phyloP scores from a whole-genome alignment of 2,113 vertebrate species.

The Willisornis vidua region DNA sequence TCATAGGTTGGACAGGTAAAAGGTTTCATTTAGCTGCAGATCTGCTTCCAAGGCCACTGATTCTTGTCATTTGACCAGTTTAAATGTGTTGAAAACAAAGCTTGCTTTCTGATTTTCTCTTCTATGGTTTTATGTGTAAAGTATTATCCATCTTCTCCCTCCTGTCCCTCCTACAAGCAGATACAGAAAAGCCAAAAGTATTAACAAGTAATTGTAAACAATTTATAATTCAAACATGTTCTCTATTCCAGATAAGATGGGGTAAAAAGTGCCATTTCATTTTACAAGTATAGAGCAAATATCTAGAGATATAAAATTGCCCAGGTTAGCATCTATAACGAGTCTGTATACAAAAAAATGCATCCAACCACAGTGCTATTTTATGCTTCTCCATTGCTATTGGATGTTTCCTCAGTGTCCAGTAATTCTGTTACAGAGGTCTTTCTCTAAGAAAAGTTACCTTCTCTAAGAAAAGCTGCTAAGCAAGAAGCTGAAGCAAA shows the following conservation, averaged over 20 bases:
- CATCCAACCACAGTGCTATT: background rate
- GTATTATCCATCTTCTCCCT: background rate
- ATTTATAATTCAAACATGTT: conserved; percentile 37
- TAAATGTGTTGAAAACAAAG: conserved; percentile 45
- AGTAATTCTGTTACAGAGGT: background rate
- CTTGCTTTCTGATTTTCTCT: conserved; percentile 1
- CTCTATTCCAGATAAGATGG: conserved; percentile 21
- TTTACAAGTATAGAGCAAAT: conserved; percentile 36
- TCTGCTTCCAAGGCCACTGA: conserved; percentile 48
- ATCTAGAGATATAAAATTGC: background rate
- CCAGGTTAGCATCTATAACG: background rate
- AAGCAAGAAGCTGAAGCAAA: background rate
- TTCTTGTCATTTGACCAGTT: conserved; percentile 31
- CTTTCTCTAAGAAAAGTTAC: background rate
- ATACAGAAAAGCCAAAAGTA: background rate
- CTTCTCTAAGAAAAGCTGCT: background rate
- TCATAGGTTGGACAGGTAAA: conserved; percentile 56
- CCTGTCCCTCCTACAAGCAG: conserved; percentile 10
- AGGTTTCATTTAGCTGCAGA: conserved; percentile 49
- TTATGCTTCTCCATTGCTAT: background rate
- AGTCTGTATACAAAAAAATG: background rate
- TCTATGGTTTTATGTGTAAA: background rate
- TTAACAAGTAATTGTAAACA: conserved; percentile 49
- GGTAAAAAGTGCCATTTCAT: conserved; percentile 37
- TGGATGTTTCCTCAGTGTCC: background rate